Conservation (phyloP, 2,113 vertebrate genomes). For the Penelope pileata region DNA sequence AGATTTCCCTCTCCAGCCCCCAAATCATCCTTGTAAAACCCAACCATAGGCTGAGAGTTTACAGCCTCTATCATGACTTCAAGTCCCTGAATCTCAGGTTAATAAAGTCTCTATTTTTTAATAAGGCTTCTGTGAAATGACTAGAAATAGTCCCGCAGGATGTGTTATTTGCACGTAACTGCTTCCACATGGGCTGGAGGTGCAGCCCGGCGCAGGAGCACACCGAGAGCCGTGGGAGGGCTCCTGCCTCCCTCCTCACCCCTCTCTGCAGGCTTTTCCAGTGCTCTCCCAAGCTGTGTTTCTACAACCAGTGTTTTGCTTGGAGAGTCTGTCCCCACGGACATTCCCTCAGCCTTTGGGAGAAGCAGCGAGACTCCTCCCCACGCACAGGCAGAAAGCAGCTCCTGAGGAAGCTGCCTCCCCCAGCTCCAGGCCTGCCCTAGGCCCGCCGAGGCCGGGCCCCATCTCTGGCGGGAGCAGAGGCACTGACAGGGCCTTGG, state of each 20-base stretch:
- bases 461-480: background rate
- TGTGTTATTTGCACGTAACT: constrained; percentile 60
- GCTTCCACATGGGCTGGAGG: constrained; percentile 61
- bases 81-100: constrained; percentile 62
- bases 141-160: constrained; percentile 41
- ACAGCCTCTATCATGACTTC: constrained; percentile 37
- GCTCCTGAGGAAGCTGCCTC: background rate
- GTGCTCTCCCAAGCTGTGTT: constrained; percentile 73
- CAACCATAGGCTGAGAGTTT: constrained; percentile 45
- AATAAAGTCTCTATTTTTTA: constrained; percentile 71
- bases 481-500: constrained; percentile 12
- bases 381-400: rapidly evolving
- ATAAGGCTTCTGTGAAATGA: constrained; percentile 64
- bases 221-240: background rate
- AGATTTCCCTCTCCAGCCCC: constrained; percentile 43
- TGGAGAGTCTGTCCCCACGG: constrained; percentile 65
- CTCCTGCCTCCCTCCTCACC: constrained; percentile 40
- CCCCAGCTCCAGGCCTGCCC: background rate
- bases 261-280: constrained; percentile 68
- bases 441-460: rapidly evolving
- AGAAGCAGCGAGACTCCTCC: background rate
- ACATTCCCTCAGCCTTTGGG: constrained; percentile 49
- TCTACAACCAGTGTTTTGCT: constrained; percentile 67
- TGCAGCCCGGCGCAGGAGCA: background rate
- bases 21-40: constrained; percentile 57